phyloP scores from a whole-genome alignment of 2,113 vertebrate genomes.

The Tricholaema leucomelas region DNA sequence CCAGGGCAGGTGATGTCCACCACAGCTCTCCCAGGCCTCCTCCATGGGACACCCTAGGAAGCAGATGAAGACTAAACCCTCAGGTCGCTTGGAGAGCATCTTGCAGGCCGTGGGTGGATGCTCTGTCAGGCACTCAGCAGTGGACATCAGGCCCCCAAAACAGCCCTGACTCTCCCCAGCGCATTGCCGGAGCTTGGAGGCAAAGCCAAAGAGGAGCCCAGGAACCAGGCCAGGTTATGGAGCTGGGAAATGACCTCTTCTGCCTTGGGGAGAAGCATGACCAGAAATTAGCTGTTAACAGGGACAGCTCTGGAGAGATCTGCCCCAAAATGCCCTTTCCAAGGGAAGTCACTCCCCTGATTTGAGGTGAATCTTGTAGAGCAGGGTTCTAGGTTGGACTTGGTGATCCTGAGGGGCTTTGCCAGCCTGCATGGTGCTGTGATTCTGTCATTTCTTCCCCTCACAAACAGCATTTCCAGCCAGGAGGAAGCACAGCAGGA shows the following conservation, averaged over 20 bases:
- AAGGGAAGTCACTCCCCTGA: background rate
- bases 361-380: background rate
- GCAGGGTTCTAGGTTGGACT: too few relatives aligned
- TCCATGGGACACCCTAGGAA: background rate
- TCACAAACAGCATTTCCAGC: background rate
- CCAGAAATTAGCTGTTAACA: background rate
- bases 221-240: background rate
- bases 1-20: background rate
- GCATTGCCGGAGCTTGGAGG: rapidly evolving
- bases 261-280: background rate
- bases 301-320: background rate
- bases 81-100: background rate
- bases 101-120: background rate
- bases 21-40: background rate
- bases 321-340: background rate
- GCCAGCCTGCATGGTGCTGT: too few relatives aligned
- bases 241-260: background rate
- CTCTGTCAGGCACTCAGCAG: rapidly evolving
- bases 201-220: background rate
- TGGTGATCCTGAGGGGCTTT: too few relatives aligned
- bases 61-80: background rate
- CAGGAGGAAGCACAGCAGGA: background rate
- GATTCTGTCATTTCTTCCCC: background rate
- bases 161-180: rapidly evolving
- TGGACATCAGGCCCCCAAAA: rapidly evolving